Evolutionary conservation across 2,888 invertebrate species (phyloP), one percentile per base, ranked within the genome.

Genomic region (Drosophila meridiana): DNA sequence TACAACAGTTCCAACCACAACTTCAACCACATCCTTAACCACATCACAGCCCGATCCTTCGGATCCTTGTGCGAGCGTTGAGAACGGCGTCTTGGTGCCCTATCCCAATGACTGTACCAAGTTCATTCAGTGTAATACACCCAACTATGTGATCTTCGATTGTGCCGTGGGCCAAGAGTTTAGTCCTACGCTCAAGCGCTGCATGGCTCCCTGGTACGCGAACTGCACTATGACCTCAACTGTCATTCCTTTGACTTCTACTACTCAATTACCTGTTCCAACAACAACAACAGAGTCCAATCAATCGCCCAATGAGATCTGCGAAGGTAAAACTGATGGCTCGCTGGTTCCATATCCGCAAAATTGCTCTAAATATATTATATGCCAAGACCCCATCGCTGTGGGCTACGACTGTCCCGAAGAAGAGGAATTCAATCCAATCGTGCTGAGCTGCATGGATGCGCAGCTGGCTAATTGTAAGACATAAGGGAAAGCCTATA

Each of bases 361-460:
- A 4, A 73, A 88, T 40, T 91, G 91, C 50, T 77, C 70, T 0
- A 90, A 89, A 74, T 90, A 75, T 56, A 87, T 91, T 43, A 59
- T 68, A 0, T 91, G 91, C 38, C 47, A 72, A 5, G 57, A 74
- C 4, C 88, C 89, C 32, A 93, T 92, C 36, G 82, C 82, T 42
- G 91, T 91, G 74, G 93, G 94, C 58, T 94, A 94, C 63, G 95
- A 95, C 14, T 94, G 94, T 48, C 94, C 94, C 28, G 94, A 93
- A 0, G 94, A 93, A 32, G 92, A 94, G 11, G 94, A 94, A 4
- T 94, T 91, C 20, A 91, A 82, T 74, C 74, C 73, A 0, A 38
- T 60, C 1, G 48, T 77, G 0, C 20, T 78, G 4, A 26, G 68
- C 5, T 92, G 92, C 61, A 87, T 87, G 66, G 71, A 76, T 32